Percentiles rank a stretch among this genome's conserved stretches.
phyloP scores from a whole-genome alignment of 2,113 vertebrate species.

The Notarius quadriscutis region DNA sequence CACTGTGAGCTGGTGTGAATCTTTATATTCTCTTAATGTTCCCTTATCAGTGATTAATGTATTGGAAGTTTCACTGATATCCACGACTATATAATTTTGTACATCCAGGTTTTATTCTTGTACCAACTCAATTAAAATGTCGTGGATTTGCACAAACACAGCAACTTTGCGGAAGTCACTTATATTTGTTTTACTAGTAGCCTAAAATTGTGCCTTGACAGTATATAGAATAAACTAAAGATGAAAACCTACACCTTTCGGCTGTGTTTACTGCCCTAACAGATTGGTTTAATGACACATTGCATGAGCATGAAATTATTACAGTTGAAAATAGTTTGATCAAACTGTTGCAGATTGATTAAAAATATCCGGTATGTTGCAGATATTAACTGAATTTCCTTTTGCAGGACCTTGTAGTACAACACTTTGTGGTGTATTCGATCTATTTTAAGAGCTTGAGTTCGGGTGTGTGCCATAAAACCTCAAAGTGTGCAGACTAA shows the following conservation, averaged over 20 bases:
- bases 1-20: neutral
- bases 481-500: neutral
- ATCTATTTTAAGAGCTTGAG: no score
- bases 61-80: neutral
- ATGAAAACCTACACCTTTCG: neutral
- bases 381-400: neutral
- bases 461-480: neutral
- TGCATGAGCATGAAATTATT: neutral
- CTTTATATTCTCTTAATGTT: neutral
- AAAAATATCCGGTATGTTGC: neutral
- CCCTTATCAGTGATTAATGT: neutral
- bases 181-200: neutral
- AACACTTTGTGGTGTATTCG: neutral
- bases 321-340: neutral
- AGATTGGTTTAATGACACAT: neutral
- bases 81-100: neutral
- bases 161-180: neutral
- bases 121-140: neutral
- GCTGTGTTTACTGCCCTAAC: neutral
- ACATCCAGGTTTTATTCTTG: neutral
- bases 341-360: neutral
- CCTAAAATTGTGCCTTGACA: neutral
- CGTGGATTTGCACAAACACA: neutral
- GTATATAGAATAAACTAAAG: neutral
- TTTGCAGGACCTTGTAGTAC: neutral